Evolutionary conservation across 2,888 invertebrate genomes (phyloP).

Genomic region (Theodoxus fluviatilis): DNA sequence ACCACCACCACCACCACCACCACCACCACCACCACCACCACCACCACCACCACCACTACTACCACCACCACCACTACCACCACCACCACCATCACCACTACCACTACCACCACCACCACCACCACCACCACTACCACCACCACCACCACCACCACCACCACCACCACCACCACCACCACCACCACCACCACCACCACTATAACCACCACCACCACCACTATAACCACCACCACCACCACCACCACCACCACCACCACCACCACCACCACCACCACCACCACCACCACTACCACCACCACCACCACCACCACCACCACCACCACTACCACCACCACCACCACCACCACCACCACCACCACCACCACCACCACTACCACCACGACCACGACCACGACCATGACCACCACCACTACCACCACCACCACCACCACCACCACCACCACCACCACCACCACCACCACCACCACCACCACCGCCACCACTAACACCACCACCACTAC

Average conservation of each 20-base stretch:
- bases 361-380: conserved; percentile 12
- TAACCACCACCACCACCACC: not conserved
- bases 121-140: conserved; percentile 4
- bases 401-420: conserved; percentile 10
- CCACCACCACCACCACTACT: not conserved
- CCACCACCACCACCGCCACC: no score
- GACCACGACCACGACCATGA: conserved; percentile 1
- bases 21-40: conserved; percentile 1
- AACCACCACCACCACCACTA: conserved; percentile 3
- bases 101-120: not conserved
- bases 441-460: no score
- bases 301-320: not conserved
- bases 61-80: conserved; percentile 1
- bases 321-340: not conserved
- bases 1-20: conserved; percentile 1
- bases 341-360: conserved; percentile 6
- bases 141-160: conserved; percentile 4
- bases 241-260: not conserved
- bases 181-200: conserved; percentile 4
- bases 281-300: not conserved
- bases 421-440: not conserved
- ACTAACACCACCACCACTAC: no score
- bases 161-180: conserved; percentile 4
- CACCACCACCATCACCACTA: not conserved
- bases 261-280: not conserved